Conservation (phyloP, 1,140 invertebrate genomes). For the Drosophila funebris region DNA sequence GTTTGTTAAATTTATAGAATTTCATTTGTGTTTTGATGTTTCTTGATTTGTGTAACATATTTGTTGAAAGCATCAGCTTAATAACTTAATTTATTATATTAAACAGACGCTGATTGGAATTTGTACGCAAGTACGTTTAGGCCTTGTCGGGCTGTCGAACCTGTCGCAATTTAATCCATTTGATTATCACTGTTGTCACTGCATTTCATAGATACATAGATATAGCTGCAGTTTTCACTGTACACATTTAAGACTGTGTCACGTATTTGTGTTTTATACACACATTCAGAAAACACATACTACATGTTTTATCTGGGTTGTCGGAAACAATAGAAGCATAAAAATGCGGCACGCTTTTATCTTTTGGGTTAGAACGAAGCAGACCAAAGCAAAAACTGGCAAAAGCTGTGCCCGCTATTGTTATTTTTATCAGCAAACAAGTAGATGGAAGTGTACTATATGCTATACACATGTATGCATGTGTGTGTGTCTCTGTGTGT, state of each 20-base stretch:
- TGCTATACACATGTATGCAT: not conserved
- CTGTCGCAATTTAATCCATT: slow-evolving; percentile 38
- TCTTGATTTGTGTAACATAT: not conserved
- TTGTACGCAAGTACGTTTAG: not conserved
- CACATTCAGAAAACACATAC: not conserved
- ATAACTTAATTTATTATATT: no score
- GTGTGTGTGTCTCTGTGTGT: not conserved
- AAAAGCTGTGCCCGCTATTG: slow-evolving; percentile 30
- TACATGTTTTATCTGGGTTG: not conserved
- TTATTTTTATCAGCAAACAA: slow-evolving; percentile 50
- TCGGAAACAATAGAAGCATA: slow-evolving; percentile 19
- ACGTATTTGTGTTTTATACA: slow-evolving; percentile 2
- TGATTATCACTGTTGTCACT: slow-evolving; percentile 49
- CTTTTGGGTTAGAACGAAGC: slow-evolving; percentile 11
- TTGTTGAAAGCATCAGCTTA: no score
- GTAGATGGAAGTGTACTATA: not conserved
- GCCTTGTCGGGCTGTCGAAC: not conserved
- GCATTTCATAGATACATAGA: slow-evolving; percentile 32
- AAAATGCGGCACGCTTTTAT: slow-evolving; percentile 27
- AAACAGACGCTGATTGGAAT: not conserved
- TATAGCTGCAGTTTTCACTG: slow-evolving; percentile 2
- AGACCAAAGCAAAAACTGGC: slow-evolving; percentile 2
- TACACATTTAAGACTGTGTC: not conserved
- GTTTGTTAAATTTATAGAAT: no score
- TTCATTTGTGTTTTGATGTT: not conserved